Conservation (phyloP, 2,113 vertebrate species). For the Sula dactylatra region DNA sequence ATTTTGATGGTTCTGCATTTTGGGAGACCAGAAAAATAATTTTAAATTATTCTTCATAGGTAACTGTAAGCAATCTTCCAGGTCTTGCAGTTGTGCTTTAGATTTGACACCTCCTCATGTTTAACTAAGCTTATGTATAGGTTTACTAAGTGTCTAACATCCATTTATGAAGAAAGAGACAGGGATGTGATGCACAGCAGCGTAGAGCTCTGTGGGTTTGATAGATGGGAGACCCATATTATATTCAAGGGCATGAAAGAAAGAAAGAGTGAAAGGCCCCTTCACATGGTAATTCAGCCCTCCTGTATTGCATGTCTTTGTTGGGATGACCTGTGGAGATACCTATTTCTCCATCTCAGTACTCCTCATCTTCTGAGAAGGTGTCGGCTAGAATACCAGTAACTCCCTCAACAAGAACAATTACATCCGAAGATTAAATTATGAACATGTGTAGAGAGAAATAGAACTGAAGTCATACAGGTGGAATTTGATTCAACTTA, state of each 20-base stretch:
- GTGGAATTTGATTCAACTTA: not conserved
- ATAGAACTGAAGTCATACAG: not conserved
- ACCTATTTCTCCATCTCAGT: not conserved
- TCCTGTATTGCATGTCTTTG: not conserved
- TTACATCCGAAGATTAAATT: not conserved
- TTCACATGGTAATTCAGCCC: not conserved
- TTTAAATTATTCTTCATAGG: not conserved
- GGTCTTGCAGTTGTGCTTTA: not conserved
- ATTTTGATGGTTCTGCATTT: not conserved
- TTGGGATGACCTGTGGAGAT: not conserved
- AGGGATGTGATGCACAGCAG: not conserved
- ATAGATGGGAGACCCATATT: not conserved
- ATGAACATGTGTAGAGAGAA: not conserved
- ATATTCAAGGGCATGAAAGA: not conserved
- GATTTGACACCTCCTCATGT: not conserved
- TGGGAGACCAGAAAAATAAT: not conserved
- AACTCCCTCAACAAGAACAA: not conserved
- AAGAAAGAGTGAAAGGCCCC: not conserved
- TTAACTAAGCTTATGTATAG: not conserved
- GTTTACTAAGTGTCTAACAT: not conserved
- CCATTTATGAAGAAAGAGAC: not conserved
- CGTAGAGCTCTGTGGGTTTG: not conserved
- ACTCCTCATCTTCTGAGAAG: not conserved
- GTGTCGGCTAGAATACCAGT: not conserved
- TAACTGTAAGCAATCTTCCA: not conserved